A percentile compares a stretch with the other conserved stretches of the same genome.
These are phyloP conservation scores for Acronicta psi DNA, from an alignment of 2,888 invertebrate genomes.

Conservation along the genomic window DNA sequence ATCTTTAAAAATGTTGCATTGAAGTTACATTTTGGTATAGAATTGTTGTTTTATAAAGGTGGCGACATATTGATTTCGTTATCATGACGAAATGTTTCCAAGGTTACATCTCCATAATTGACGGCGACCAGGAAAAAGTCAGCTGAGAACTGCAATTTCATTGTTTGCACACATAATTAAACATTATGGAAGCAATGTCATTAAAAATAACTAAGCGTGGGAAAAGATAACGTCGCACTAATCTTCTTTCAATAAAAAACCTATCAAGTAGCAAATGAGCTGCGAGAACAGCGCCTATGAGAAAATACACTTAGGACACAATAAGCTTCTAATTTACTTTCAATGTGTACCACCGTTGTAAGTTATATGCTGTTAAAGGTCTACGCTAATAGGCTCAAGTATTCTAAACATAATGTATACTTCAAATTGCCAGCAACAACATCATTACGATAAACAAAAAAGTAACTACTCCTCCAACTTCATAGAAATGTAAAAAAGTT, in stretches of 20 bases:
- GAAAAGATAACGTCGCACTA: not conserved
- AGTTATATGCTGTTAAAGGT: constrained; percentile 31
- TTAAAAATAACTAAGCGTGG: not conserved
- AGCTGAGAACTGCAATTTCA: constrained; percentile 30
- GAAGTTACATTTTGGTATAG: too few species aligned
- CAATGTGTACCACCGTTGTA: constrained; percentile 17
- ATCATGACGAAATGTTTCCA: constrained; percentile 44
- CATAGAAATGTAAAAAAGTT: constrained; percentile 51
- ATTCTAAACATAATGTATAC: constrained; percentile 34
- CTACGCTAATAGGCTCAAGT: constrained; percentile 30
- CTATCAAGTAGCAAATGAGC: constrained; percentile 27
- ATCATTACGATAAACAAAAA: constrained; percentile 41
- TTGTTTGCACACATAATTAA: constrained; percentile 35
- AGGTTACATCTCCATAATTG: constrained; percentile 52
- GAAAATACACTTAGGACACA: constrained; percentile 19
- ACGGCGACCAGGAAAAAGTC: constrained; percentile 25
- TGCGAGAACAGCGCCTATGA: constrained; percentile 11
- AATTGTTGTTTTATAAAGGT: constrained; percentile 27
- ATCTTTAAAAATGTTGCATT: not conserved
- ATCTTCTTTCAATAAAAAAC: constrained; percentile 11
- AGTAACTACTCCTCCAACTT: constrained; percentile 44
- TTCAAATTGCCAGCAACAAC: constrained; percentile 41
- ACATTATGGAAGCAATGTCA: constrained; percentile 3
- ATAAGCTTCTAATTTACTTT: constrained; percentile 35
- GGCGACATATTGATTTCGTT: constrained; percentile 59